These are phyloP conservation scores for Cryptus viduatorius DNA, from an alignment of 2,888 invertebrate species.

Conservation along the genomic window DNA sequence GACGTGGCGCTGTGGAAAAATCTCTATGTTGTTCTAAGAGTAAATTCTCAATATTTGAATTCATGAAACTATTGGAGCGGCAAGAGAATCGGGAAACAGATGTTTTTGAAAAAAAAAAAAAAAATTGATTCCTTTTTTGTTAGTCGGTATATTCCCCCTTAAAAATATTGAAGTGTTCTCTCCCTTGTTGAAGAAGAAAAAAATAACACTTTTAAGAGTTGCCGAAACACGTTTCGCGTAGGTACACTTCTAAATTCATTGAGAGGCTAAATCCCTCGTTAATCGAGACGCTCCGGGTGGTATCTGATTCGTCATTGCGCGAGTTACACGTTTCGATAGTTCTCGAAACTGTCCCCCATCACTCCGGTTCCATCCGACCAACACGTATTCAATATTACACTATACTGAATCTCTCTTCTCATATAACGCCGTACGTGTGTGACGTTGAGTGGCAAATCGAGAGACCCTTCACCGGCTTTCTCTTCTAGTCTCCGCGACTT, in stretches of 20 bases:
- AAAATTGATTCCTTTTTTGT: not conserved
- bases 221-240: conserved; percentile 58
- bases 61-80: too few relatives aligned
- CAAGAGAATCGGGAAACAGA: not conserved
- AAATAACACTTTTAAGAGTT: conserved; percentile 70
- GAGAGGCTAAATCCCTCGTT: conserved; percentile 58
- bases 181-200: conserved; percentile 53
- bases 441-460: conserved; percentile 60
- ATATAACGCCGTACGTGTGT: conserved; percentile 49
- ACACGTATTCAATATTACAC: conserved; percentile 22
- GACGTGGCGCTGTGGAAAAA: too few relatives aligned
- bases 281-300: conserved; percentile 74
- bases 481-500: conserved; percentile 22
- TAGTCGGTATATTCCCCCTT: not conserved
- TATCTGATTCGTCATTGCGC: conserved; percentile 70
- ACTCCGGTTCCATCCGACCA: conserved; percentile 35
- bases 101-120: not conserved
- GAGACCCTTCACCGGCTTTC: conserved; percentile 51
- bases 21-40: too few relatives aligned
- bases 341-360: conserved; percentile 47
- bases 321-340: conserved; percentile 72
- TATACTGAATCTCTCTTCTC: conserved; percentile 6
- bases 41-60: too few relatives aligned
- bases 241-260: conserved; percentile 65
- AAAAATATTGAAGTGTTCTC: not conserved